Evolutionary conservation across 37 sponge, comb jelly and placozoan genomes (phyloP).

Genomic region (Petrosia ficiformis): DNA sequence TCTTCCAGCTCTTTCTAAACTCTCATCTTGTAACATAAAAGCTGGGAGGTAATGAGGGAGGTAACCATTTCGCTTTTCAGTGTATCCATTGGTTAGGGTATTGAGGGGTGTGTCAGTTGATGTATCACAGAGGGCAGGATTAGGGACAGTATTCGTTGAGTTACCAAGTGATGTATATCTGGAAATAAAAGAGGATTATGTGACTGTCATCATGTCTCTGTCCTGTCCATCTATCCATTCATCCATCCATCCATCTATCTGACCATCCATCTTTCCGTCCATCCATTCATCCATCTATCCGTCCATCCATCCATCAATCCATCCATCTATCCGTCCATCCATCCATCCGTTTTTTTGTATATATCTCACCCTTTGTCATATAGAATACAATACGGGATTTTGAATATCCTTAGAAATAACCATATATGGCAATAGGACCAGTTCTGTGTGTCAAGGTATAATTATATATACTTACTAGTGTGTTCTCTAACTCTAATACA

Average conservation of each 20-base stretch:
- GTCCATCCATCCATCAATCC: too few relatives aligned
- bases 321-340: too few relatives aligned
- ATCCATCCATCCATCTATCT: too few relatives aligned
- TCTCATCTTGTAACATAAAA: constrained; percentile 73
- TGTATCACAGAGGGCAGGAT: constrained; percentile 67
- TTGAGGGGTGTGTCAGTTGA: background rate
- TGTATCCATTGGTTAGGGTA: background rate
- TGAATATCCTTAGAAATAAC: constrained; percentile 59
- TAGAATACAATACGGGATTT: constrained; percentile 85
- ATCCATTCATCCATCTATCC: too few relatives aligned
- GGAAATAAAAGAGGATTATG: too few relatives aligned
- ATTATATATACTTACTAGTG: too few relatives aligned
- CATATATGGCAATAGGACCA: constrained; percentile 91
- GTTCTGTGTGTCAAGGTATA: constrained; percentile 59
- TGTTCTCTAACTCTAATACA: too few relatives aligned
- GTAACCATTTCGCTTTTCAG: constrained; percentile 25
- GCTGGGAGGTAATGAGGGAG: constrained; percentile 81
- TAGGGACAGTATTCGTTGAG: constrained; percentile 59
- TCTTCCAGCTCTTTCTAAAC: constrained; percentile 83
- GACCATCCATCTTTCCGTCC: too few relatives aligned
- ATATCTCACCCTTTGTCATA: constrained; percentile 82
- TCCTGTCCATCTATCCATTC: too few relatives aligned
- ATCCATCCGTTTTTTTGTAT: too few relatives aligned
- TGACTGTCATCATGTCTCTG: too few relatives aligned
- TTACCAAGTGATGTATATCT: constrained; percentile 95